Evolutionary conservation across 2,888 invertebrate species (phyloP), one percentile per base, ranked within the genome.

Genomic region (Incurvaria masculella): DNA sequence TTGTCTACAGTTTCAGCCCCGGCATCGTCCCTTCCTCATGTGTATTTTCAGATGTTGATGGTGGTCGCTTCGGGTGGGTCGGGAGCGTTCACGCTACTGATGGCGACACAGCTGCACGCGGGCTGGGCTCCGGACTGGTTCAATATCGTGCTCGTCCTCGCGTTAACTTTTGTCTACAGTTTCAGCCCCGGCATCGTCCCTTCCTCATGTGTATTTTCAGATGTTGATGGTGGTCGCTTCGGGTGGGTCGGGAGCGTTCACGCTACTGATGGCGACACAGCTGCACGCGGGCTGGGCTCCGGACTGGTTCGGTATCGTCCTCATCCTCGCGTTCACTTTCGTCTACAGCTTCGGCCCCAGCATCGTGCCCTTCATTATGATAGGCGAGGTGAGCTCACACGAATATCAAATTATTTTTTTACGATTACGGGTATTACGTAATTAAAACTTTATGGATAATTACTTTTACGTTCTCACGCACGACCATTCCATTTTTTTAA

Each of bases 271-370:
- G 6, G 72, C 69, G 1, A 53, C 61, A 0, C 71, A 70, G 53
- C 56, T 72, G 20, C 64, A 67, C 3, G 27, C 62, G 2, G 59
- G 63, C 16, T 72, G 68, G 68, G 72, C 63, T 1, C 69, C 70
- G 0, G 55, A 57, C 40, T 65, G 65, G 62, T 17, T 65, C 21
- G 63, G 64, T 1, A 66, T 63, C 0, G 48, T 63, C 1, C 56
- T 65, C 14, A 56, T 71, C 1, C 66, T 65, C 50, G 11, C 60
- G 0, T 72, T 60, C 56, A 56, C 61, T 11, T 50, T 62, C 1
- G 52, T 56, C 0, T 65, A 58, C 47, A 64, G 61, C 0, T 46
- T 63, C 2, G 70, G 72, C 2, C 64, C 66, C 1, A 69, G 69
- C 0, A 69, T 65, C 1, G 61, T 71, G n/a, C 67, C 70, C 0